These are phyloP conservation scores for Scolopax bukidnonensis DNA, from an alignment of 2,797 vertebrate genomes.

Conservation along the genomic window DNA sequence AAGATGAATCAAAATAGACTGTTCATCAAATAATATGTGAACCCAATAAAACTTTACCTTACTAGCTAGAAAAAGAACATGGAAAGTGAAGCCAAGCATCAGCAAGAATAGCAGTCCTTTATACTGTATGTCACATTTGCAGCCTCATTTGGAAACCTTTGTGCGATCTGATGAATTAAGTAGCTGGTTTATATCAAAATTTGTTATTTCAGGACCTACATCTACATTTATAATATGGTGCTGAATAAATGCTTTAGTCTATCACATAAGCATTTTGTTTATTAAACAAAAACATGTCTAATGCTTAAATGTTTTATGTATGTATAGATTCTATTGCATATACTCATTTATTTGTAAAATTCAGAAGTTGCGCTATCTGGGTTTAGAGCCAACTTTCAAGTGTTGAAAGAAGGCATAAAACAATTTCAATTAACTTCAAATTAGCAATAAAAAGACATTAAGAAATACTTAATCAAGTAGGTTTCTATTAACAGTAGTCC, in stretches of 20 bases:
- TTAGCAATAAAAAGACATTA: neutral
- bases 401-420: neutral
- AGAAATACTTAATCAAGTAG: neutral
- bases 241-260: neutral
- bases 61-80: neutral
- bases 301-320: neutral
- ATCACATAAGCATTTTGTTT: neutral
- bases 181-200: neutral
- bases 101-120: neutral
- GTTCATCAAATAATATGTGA: neutral
- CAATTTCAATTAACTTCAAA: neutral
- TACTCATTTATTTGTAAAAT: neutral
- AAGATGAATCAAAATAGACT: neutral
- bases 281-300: neutral
- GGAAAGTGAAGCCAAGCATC: neutral
- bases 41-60: neutral
- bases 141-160: neutral
- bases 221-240: neutral
- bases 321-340: neutral
- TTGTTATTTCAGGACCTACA: neutral
- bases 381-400: neutral
- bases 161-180: neutral
- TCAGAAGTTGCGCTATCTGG: neutral
- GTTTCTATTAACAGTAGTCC: neutral
- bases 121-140: rapidly evolving